These are phyloP conservation scores for Cyprinus carpio DNA, from an alignment of 2,113 vertebrate species.

Conservation along the genomic window DNA sequence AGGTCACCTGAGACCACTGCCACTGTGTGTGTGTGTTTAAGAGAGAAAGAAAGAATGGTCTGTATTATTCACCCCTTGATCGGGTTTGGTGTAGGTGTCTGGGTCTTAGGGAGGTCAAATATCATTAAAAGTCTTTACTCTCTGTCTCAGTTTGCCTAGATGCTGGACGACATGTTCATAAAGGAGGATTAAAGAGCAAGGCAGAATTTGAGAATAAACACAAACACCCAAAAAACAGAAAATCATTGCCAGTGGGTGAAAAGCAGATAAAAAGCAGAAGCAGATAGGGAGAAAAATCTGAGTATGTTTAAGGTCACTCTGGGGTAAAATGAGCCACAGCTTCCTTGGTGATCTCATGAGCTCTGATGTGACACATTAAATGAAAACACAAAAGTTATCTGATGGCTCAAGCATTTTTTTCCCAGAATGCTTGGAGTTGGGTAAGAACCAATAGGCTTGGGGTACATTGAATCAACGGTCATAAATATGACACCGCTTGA, in stretches of 20 bases:
- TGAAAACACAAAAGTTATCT: neutral
- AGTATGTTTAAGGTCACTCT: neutral
- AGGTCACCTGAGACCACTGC: slow-evolving; percentile 15
- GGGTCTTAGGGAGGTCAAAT: slow-evolving; percentile 2
- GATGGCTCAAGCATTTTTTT: neutral
- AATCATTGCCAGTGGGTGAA: neutral
- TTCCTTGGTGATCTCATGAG: neutral
- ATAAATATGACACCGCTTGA: neutral
- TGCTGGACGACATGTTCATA: neutral
- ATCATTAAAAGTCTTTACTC: slow-evolving; percentile 8
- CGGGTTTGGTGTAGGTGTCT: slow-evolving; percentile 22
- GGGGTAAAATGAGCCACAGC: neutral
- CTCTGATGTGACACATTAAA: neutral
- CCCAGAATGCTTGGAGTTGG: neutral
- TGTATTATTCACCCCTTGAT: slow-evolving; percentile 2
- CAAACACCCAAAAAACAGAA: slow-evolving; percentile 7
- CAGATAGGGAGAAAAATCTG: neutral
- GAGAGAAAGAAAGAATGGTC: neutral
- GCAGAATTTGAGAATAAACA: slow-evolving; percentile 26
- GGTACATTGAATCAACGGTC: neutral
- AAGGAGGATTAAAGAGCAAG: slow-evolving; percentile 19
- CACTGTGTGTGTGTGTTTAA: neutral
- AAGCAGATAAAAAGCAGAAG: slow-evolving; percentile 12
- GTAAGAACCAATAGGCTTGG: neutral
- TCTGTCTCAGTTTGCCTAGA: neutral